Evolutionary conservation across 1,140 invertebrate species (phyloP).

Genomic region (Dreissena rostriformis): DNA sequence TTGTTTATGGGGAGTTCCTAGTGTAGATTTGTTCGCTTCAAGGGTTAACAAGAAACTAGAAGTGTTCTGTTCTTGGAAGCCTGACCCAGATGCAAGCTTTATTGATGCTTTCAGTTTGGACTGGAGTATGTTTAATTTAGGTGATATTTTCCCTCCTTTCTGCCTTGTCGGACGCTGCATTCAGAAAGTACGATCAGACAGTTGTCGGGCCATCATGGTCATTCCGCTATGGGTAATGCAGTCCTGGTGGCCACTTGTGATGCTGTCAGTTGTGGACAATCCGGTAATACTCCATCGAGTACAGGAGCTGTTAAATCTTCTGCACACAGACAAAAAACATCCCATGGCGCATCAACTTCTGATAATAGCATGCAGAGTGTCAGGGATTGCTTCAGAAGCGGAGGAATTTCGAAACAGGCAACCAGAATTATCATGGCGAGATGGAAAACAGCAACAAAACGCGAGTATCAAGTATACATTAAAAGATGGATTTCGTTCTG

Average conservation of each 20-base stretch:
- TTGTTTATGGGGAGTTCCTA: slow-evolving; percentile 16
- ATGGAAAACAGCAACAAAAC: slow-evolving; percentile 36
- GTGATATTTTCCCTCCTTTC: slow-evolving; percentile 54
- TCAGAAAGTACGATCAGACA: slow-evolving; percentile 42
- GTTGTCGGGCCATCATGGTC: slow-evolving; percentile 16
- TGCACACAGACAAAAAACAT: background rate
- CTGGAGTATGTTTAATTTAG: slow-evolving; percentile 4
- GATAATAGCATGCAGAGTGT: slow-evolving; percentile 33
- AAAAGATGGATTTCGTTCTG: slow-evolving; percentile 35
- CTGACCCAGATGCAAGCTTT: slow-evolving; percentile 21
- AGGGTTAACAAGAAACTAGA: slow-evolving; percentile 40
- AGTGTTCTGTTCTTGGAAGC: slow-evolving; percentile 33
- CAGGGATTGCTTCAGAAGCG: slow-evolving; percentile 18
- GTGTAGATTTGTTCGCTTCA: slow-evolving; percentile 48
- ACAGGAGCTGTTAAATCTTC: slow-evolving; percentile 2
- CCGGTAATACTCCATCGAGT: slow-evolving; percentile 17
- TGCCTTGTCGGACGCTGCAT: slow-evolving; percentile 31
- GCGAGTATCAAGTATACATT: slow-evolving; percentile 40
- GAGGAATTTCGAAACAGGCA: slow-evolving; percentile 16
- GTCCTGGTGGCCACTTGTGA: slow-evolving; percentile 40
- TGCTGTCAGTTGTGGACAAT: slow-evolving; percentile 1
- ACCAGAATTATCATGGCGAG: slow-evolving; percentile 14
- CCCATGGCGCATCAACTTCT: slow-evolving; percentile 15
- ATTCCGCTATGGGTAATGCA: slow-evolving; percentile 51
- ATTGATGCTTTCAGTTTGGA: slow-evolving; percentile 42